Conservation (phyloP, 2,888 invertebrate genomes). For the Agrotis clavis region DNA sequence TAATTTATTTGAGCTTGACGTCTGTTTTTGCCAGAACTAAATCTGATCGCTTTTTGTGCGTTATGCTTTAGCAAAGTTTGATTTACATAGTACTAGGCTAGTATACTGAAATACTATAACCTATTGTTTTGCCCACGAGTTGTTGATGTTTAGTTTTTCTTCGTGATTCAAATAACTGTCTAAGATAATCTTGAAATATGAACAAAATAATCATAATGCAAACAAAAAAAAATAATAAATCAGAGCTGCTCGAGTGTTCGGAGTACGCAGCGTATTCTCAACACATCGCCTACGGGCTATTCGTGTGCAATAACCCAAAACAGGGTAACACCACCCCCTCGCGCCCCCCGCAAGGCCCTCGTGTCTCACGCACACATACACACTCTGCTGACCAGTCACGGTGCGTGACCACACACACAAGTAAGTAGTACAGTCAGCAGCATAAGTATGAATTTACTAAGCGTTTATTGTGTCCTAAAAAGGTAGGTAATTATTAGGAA, state of each 20-base stretch:
- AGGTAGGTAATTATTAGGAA: too few relatives aligned
- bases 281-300: constrained; percentile 12
- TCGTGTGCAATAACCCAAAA: constrained; percentile 27
- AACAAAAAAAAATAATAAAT: not conserved
- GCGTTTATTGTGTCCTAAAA: too few relatives aligned
- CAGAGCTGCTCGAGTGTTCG: not conserved
- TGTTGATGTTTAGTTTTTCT: too few relatives aligned
- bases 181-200: not conserved
- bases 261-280: not conserved
- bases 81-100: not conserved
- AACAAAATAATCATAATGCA: not conserved
- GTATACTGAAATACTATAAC: not conserved
- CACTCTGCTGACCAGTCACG: constrained; percentile 20
- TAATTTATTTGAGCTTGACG: not conserved
- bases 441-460: not conserved
- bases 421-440: not conserved
- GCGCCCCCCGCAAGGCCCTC: not conserved
- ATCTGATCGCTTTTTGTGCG: not conserved
- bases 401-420: constrained; percentile 17
- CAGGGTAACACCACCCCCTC: not conserved
- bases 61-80: not conserved
- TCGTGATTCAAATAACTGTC: too few relatives aligned
- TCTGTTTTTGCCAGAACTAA: not conserved
- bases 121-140: too few relatives aligned
- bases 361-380: constrained; percentile 2